Evolutionary conservation across 2,888 invertebrate genomes (phyloP).

Genomic region (Ischnura elegans): DNA sequence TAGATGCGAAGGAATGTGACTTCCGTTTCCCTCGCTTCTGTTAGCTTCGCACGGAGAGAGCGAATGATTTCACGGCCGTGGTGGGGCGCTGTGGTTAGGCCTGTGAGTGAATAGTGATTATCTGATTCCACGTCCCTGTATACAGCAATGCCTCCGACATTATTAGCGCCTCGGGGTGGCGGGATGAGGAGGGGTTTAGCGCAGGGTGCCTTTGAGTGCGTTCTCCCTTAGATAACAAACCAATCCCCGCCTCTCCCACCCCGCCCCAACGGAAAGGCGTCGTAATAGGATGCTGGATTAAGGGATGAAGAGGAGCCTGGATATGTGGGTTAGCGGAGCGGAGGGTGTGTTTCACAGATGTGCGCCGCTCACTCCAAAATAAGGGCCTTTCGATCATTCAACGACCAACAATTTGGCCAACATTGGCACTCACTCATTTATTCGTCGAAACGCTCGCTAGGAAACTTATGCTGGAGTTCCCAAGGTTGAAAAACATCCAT

Average conservation of each 20-base stretch:
- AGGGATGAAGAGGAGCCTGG: background rate
- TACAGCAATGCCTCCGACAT: slow-evolving; percentile 30
- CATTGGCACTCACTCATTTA: no score
- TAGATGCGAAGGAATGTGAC: no score
- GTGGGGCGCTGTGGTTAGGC: background rate
- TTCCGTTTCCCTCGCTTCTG: no score
- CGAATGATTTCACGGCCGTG: no score
- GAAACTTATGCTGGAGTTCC: no score
- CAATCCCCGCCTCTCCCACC: background rate
- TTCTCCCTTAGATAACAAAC: background rate
- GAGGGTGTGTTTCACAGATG: background rate
- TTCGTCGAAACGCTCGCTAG: no score
- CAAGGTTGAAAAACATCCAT: no score
- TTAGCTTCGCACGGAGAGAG: no score
- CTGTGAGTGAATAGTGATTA: slow-evolving; percentile 30
- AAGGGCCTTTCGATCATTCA: background rate
- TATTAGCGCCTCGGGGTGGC: background rate
- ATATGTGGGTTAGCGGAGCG: background rate
- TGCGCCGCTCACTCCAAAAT: background rate
- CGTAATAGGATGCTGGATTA: background rate
- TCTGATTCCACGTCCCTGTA: background rate
- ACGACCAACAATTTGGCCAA: background rate
- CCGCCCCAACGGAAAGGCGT: background rate
- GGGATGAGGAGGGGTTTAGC: background rate
- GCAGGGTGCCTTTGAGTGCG: background rate